These are phyloP conservation scores for Temnothorax unifasciatus DNA, from an alignment of 2,888 invertebrate species.

Conservation along the genomic window DNA sequence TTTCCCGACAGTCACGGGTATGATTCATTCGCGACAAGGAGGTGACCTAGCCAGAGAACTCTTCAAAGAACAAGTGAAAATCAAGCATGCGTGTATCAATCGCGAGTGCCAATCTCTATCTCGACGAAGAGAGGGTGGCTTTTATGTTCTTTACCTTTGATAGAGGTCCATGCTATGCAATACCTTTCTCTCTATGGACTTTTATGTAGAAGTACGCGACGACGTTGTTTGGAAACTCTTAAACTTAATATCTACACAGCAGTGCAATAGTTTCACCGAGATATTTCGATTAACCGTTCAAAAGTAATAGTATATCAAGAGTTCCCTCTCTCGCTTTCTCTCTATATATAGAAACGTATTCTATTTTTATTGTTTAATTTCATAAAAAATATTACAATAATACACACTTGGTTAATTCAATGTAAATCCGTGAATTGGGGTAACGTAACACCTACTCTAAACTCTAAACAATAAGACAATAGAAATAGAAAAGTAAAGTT, in stretches of 20 bases:
- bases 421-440: not conserved
- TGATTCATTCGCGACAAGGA: conserved; percentile 46
- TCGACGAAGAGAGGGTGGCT: conserved; percentile 50
- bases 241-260: conserved; percentile 24
- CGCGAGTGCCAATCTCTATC: conserved; percentile 73
- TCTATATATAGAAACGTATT: not conserved
- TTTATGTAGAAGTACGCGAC: conserved; percentile 44
- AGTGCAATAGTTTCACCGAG: conserved; percentile 9
- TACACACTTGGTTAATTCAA: not conserved
- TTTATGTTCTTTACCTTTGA: conserved; percentile 72
- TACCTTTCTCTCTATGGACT: conserved; percentile 64
- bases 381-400: not conserved
- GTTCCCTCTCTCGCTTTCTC: not conserved
- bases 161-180: conserved; percentile 62
- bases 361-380: not conserved
- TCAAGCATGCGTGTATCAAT: conserved; percentile 76
- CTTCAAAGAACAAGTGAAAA: conserved; percentile 73
- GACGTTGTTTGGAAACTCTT: conserved; percentile 21
- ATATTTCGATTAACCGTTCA: conserved; percentile 18
- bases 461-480: not conserved
- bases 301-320: not conserved
- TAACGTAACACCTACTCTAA: not conserved
- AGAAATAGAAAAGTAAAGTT: not conserved
- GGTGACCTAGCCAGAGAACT: conserved; percentile 8
- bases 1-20: conserved; percentile 56